Base-by-base conservation (phyloP, 1,140 invertebrate species). In the Sesamia nonagrioides region DNA sequence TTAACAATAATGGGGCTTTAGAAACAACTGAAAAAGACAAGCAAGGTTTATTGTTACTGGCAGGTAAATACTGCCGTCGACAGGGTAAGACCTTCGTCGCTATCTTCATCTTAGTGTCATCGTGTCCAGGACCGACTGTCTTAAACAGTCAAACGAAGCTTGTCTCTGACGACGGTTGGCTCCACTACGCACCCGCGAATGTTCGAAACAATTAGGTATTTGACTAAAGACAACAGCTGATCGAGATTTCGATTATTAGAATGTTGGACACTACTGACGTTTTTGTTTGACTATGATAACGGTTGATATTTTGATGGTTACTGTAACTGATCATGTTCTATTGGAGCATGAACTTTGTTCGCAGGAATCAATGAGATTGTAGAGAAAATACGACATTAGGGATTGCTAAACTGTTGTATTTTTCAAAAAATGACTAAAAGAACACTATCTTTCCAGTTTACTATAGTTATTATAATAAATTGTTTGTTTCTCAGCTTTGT, bases 191-290 rank as follows among this genome's bases (percentile, higher is more conserved):
- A 35, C 56, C 33, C 27, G 11, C 3, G 45, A 60, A 13, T 60
- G 21, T 6, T 60, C 27, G 56, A 35, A 58, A 58, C 56, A 33
- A 60, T 60, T 33, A 60, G 33, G 35, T 13, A 60, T 35, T 60
- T 35, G 4, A 60, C 56, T 54, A 61, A 61, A 61, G 56, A 61
- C 60, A 37, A 61, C 35, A 33, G 27, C 6, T 15, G 33, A 60
- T 60, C 21, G 33, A 15, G 11, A 15, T 35, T 21, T 60, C 11
- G 56, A 33, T n/a, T 11, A 15, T 27, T 60, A 7, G n/a, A 60
- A 58, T 58, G 27, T 50, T 5, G 56, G 56, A 58, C 45, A n/a
- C 15, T n/a, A 35, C 9, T 60, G 56, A 33, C 56, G 13, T 60
- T 60, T 60, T 3, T 27, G 54, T n/a, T n/a, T 50, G 54, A 27